Conservation (phyloP, 64 coral and sea anemone species). For the Trachythela sp. region DNA sequence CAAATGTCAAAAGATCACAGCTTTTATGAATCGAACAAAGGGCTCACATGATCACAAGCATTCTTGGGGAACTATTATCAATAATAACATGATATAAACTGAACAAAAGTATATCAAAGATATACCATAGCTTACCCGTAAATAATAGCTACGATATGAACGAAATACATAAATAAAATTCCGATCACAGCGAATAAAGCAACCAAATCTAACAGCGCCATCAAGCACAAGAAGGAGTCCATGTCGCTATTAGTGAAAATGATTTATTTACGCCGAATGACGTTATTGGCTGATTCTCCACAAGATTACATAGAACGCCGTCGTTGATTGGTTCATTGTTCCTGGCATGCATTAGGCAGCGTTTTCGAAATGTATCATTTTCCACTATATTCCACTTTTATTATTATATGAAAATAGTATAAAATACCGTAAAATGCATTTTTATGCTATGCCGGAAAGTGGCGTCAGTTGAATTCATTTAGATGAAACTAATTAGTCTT, state of each 20-base stretch:
- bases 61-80: background rate
- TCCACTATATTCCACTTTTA: no score
- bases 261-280: background rate
- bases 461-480: background rate
- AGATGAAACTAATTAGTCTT: background rate
- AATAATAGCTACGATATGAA: background rate
- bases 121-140: constrained; percentile 12
- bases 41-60: background rate
- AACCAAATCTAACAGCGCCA: background rate
- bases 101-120: background rate
- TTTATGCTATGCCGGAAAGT: background rate
- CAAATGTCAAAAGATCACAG: background rate
- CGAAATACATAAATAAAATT: constrained; percentile 15
- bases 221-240: background rate
- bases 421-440: no score
- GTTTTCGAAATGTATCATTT: background rate
- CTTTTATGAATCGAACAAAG: no score
- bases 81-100: background rate
- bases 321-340: background rate
- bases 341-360: background rate
- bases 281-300: background rate
- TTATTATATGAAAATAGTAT: no score
- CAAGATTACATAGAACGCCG: background rate
- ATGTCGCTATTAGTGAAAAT: background rate
- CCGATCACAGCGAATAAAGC: background rate